Base-by-base conservation (phyloP, 2,797 vertebrate species). In the Sternotherus odoratus region DNA sequence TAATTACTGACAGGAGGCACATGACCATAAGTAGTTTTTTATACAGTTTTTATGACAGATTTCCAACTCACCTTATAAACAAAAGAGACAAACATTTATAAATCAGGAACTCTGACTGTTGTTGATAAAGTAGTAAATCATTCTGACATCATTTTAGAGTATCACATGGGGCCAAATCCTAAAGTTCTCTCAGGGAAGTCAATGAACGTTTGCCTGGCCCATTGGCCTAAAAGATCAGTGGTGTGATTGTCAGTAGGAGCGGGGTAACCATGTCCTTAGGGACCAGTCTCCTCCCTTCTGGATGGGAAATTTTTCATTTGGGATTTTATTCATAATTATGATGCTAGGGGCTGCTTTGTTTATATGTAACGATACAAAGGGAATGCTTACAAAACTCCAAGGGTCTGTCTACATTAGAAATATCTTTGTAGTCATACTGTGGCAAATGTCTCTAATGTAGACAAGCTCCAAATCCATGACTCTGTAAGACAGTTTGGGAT, bases 401-500 rank as follows among this genome's bases (percentile, higher is more conserved):
- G 26, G 48, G 28, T 54, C 8, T 10, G 28, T 6, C 21, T 39
- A 13, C 12, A 2, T 39, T 48, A 48, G 43, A 26, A 80, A 77
- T 33, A 36, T 28, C 17, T 77, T 12, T 11, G 17, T n/a, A 46
- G 74, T 1, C 39, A 51, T 2, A 57, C 5, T 57, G 56, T 1
- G 0, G 0, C 2, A 39, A 57, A 43, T 11, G 63, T 36, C 79
- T 75, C 56, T 43, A n/a, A 7, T 7, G 5, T 0, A 79, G 82
- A 19, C 79, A 66, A 0, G 3, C 60, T 92, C 82, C 66, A 48
- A 39, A 12, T 54, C 23, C 51, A 82, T 39, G 43, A 10, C 0
- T 51, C 72, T 77, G 69, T 79, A 4, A 49, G 74, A 36, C 48
- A 1, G 0, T 1, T 36, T 54, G 66, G 87, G 79, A 49, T 79